Base-by-base conservation (phyloP, 1,140 invertebrate genomes). In the Drosophila eugracilis region DNA sequence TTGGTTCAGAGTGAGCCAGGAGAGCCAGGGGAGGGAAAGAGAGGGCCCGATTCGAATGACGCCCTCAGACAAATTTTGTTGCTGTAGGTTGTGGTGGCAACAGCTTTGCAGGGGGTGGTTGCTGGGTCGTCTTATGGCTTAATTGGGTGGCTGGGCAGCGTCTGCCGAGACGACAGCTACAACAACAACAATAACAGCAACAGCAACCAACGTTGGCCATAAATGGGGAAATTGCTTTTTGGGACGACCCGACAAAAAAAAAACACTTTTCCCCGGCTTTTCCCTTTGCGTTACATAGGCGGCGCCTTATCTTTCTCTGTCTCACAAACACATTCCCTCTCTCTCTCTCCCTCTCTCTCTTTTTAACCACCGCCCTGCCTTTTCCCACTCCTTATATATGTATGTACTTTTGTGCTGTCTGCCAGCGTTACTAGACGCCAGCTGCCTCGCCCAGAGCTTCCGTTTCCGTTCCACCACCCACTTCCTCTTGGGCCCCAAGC, bases 101-200 rank as follows among this genome's bases (percentile, higher is more conserved):
- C 42, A 36, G 69, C 45, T 32, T 50, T 48, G 45, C 49, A 49
- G 37, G 30, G 28, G 19, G 30, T 15, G 14, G n/a, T 42, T 19
- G 19, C 39, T 69, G 70, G 59, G 70, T 70, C 83, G 70, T 75
- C 83, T 88, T 76, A 88, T 83, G 83, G 83, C 84, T 88, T 88
- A 86, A 86, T 88, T 88, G 83, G 78, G 83, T 88, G 84, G 78
- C 78, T 88, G 84, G 83, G 84, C 78, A 88, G 75, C 65, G 78
- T 88, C 84, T 88, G 78, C 62, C 78, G 84, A 83, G 81, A 88
- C 71, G 71, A 44, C 63, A 59, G 24, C 57, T 41, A 53, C 58
- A 48, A 28, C 45, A 54, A 67, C n/a, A n/a, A n/a, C n/a, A n/a
- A n/a, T n/a, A n/a, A 88, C 71, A 63, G 39, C 63, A 59, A 19